Conservation (phyloP, 2,797 vertebrate species). For the Melanotaenia maccullochi region DNA sequence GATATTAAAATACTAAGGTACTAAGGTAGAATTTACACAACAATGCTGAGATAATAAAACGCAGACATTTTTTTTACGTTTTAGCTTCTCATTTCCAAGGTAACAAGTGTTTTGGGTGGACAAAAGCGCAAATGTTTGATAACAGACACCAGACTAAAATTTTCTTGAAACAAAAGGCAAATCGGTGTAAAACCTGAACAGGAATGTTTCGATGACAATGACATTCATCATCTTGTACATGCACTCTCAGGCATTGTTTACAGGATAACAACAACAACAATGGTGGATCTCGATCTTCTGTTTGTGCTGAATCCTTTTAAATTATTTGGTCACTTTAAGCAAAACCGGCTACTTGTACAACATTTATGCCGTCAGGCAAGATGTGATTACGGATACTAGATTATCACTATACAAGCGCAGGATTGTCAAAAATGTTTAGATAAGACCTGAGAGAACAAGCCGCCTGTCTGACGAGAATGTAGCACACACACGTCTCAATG, state of each 20-base stretch:
- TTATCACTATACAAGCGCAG: too few species aligned
- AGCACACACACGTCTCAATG: background rate
- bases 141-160: background rate
- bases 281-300: background rate
- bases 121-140: background rate
- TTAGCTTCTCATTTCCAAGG: background rate
- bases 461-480: too few species aligned
- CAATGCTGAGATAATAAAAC: background rate
- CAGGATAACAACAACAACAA: background rate
- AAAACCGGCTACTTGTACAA: too few species aligned
- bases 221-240: background rate
- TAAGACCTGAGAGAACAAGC: too few species aligned
- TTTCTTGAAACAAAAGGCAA: background rate
- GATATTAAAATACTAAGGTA: conserved; percentile 8
- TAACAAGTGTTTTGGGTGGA: background rate
- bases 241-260: background rate
- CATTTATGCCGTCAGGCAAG: too few species aligned
- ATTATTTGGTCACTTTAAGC: too few species aligned
- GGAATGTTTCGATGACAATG: background rate
- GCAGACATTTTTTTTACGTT: background rate
- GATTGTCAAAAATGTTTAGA: too few species aligned
- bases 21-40: background rate
- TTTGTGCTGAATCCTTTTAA: too few species aligned
- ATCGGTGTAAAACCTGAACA: too few species aligned
- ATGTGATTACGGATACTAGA: too few species aligned